Evolutionary conservation across 1,140 invertebrate genomes (phyloP), one percentile per base, ranked within the genome.

Genomic region (Cotesia chilonis): DNA sequence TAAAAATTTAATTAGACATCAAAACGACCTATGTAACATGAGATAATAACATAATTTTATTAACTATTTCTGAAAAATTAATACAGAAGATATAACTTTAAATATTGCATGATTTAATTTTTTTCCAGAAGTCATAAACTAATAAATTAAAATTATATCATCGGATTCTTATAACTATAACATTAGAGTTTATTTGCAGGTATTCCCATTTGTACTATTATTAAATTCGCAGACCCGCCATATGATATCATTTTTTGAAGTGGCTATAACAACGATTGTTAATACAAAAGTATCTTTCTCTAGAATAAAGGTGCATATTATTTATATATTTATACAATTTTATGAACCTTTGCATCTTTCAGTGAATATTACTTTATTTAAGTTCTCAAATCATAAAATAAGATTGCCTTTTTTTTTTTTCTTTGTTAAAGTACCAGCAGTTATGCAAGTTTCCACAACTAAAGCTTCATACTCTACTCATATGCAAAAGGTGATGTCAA

Each of bases 181-280:
- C 54, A 73, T 61, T 66, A 38, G 76, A 77, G 67, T 75, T 77
- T 79, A 78, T 47, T 78, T 83, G 9, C 81, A 88, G 87, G 86
- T 84, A 20, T 88, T 88, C 78, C 85, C 87, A 55, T 76, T 87
- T 61, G 75, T 87, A 75, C 77, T 84, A 55, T 72, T 87, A 20
- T 72, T 87, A 59, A 84, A 81, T 77, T 76, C 81, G 59, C 84
- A 86, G 74, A 79, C 87, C 71, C 79, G 85, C 12, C 80, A 78
- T 51, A 80, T 82, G 54, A 81, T 87, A 52, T 81, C 77, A 67
- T 78, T 82, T 67, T 77, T 85, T 54, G 81, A 84, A 78, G 75
- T 79, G 68, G 83, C 82, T 6, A 76, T 84, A 75, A 72, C 78
- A 75, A 82, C 83, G 77, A 80, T 87, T 9, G 71, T 78, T 60